phyloP scores from a whole-genome alignment of 2,797 vertebrate species.

The Synaphobranchus kaupii region DNA sequence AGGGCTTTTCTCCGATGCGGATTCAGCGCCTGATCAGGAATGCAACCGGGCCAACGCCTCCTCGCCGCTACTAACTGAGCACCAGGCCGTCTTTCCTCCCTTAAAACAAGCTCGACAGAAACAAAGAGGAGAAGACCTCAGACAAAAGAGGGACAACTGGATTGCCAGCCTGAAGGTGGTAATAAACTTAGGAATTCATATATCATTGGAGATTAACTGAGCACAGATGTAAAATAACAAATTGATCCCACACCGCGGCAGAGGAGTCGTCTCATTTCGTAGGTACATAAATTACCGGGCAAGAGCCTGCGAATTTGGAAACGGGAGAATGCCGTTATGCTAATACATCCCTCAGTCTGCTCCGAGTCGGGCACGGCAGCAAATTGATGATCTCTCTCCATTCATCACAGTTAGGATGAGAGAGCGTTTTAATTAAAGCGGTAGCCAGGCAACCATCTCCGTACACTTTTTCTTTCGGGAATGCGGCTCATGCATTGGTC shows the following conservation, averaged over 20 bases:
- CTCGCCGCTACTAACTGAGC: conserved; percentile 12
- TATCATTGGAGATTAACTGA: conserved; percentile 38
- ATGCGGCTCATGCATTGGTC: background rate
- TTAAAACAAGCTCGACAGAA: conserved; percentile 28
- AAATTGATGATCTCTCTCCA: conserved; percentile 38
- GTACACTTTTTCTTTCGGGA: background rate
- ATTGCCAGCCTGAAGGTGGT: conserved; percentile 35
- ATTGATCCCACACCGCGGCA: conserved; percentile 31
- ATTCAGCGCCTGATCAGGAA: background rate
- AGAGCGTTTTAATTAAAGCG: conserved; percentile 21
- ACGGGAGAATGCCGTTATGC: conserved; percentile 32
- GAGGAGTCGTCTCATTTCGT: conserved; percentile 33
- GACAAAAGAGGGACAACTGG: conserved; percentile 41
- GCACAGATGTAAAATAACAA: conserved; percentile 40
- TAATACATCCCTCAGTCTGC: conserved; percentile 36
- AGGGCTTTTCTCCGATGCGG: background rate
- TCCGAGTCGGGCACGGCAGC: conserved; percentile 20
- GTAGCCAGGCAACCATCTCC: conserved; percentile 9
- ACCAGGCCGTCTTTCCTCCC: conserved; percentile 2
- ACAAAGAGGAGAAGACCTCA: background rate
- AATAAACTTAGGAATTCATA: conserved; percentile 37
- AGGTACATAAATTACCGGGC: conserved; percentile 39
- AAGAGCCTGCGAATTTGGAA: conserved; percentile 33
- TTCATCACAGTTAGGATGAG: conserved; percentile 23
- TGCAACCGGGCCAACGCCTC: background rate